Percentiles rank a stretch among this genome's conserved stretches.
Evolutionary conservation across 2,113 vertebrate genomes (phyloP).

Genomic region (Labeo rohita): DNA sequence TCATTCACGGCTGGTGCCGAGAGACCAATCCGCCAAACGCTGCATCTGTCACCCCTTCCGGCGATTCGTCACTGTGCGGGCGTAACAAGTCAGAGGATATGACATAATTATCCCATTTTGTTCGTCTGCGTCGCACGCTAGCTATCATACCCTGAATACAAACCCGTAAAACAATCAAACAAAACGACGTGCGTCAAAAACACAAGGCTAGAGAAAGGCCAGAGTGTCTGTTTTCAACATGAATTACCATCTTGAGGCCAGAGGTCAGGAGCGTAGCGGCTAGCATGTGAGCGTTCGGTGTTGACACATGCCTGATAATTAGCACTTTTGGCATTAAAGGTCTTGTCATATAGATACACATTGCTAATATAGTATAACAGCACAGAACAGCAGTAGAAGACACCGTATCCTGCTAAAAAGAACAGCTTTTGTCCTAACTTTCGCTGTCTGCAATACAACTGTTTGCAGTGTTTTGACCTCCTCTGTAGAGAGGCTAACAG

Average conservation of each 20-base stretch:
- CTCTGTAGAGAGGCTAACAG: constrained; percentile 30
- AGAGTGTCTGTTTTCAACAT: constrained; percentile 64
- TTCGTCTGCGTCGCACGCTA: background rate
- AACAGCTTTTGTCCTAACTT: background rate
- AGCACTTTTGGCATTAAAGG: background rate
- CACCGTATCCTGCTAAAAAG: background rate
- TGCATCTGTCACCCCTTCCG: constrained; percentile 39
- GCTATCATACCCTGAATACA: background rate
- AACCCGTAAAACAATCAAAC: constrained; percentile 50
- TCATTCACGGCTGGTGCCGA: constrained; percentile 49
- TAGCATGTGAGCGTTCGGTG: background rate
- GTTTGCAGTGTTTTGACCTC: constrained; percentile 29
- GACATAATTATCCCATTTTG: constrained; percentile 45
- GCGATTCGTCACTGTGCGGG: background rate
- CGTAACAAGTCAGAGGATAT: constrained; percentile 34
- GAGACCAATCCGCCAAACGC: constrained; percentile 12
- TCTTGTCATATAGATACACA: background rate
- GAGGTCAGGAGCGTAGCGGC: constrained; percentile 51
- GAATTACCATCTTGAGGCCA: constrained; percentile 52
- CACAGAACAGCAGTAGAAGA: background rate
- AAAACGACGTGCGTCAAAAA: background rate
- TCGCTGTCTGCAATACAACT: background rate
- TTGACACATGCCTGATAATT: constrained; percentile 28
- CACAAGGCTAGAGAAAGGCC: constrained; percentile 52
- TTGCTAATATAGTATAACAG: background rate